A percentile compares a stretch with the other conserved stretches of the same genome.
These are phyloP conservation scores for Eulimnadia texana DNA, from an alignment of 1,140 invertebrate genomes.

Conservation along the genomic window DNA sequence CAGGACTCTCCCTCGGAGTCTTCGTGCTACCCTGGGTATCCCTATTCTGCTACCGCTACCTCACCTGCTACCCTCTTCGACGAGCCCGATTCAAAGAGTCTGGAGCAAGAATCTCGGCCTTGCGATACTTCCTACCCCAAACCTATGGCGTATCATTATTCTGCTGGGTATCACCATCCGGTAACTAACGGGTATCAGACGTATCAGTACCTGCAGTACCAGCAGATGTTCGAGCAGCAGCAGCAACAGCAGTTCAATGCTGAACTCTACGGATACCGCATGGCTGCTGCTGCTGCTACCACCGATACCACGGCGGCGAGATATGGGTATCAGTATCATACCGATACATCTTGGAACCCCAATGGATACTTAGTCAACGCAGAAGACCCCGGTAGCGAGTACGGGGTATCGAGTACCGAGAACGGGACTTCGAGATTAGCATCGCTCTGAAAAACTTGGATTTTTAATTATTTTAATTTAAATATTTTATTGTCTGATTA, in stretches of 20 bases:
- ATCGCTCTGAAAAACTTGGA: not conserved
- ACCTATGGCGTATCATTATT: too few species aligned
- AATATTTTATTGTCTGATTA: too few species aligned
- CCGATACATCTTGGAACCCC: not conserved
- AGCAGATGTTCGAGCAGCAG: not conserved
- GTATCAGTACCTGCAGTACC: not conserved
- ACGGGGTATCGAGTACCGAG: not conserved
- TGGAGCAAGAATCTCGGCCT: too few species aligned
- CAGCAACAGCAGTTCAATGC: not conserved
- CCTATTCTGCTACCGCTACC: too few species aligned
- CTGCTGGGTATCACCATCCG: too few species aligned
- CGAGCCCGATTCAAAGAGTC: too few species aligned
- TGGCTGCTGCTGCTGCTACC: too few species aligned
- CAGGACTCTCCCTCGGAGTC: too few species aligned
- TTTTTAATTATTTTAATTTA: not conserved
- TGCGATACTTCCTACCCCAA: too few species aligned
- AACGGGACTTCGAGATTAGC: not conserved
- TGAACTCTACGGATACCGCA: not conserved
- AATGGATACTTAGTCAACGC: not conserved
- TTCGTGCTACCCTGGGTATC: too few species aligned
- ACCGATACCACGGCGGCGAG: not conserved
- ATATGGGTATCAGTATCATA: not conserved
- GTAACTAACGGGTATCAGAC: not conserved
- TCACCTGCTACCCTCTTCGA: too few species aligned
- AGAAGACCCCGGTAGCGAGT: not conserved